These are phyloP conservation scores for Leptodactylus fallax DNA, from an alignment of 2,797 vertebrate genomes.

Conservation along the genomic window DNA sequence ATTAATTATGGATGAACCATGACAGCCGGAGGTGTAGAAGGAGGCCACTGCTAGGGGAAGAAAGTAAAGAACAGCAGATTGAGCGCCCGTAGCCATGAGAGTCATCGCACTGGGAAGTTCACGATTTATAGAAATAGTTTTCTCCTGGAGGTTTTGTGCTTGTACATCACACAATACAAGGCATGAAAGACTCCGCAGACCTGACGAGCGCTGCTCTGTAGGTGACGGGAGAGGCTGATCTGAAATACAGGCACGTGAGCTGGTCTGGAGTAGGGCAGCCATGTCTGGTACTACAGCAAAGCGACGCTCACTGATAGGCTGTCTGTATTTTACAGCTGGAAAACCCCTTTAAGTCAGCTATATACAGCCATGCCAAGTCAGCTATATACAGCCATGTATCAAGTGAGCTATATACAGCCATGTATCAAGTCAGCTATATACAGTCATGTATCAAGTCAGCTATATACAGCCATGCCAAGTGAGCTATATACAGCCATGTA, in stretches of 20 bases:
- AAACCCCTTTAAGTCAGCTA: no score
- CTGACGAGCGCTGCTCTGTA: neutral
- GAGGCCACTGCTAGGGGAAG: neutral
- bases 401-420: no score
- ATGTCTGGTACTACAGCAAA: no score
- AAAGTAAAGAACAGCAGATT: conserved; percentile 25
- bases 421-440: no score
- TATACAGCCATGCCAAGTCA: no score
- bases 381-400: no score
- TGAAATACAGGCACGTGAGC: neutral
- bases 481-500: no score
- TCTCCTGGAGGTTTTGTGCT: neutral
- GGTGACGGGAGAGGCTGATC: neutral
- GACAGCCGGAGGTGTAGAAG: neutral
- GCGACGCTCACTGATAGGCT: no score
- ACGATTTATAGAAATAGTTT: conserved; percentile 14
- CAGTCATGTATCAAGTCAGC: no score
- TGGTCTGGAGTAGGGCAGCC: no score
- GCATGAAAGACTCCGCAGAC: neutral
- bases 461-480: no score
- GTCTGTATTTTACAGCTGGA: no score
- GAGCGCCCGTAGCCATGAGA: neutral
- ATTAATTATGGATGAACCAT: conserved; percentile 9
- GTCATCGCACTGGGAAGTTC: neutral
- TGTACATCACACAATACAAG: neutral